Evolutionary conservation across 2,797 vertebrate species (phyloP).

Genomic region (Nasua narica): DNA sequence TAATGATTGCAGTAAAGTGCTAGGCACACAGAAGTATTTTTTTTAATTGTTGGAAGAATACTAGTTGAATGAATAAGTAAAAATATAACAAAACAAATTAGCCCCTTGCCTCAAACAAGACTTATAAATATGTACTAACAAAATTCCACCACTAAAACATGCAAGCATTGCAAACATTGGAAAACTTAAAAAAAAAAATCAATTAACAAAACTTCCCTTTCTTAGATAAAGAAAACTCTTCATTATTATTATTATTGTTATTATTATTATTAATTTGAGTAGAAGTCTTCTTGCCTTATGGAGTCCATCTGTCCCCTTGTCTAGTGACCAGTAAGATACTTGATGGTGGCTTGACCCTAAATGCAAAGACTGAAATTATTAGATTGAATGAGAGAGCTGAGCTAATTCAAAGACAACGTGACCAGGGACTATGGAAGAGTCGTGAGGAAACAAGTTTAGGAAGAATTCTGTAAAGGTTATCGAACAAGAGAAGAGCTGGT

Average conservation of each 20-base stretch:
- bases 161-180: not conserved
- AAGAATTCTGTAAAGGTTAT: not conserved
- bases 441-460: not conserved
- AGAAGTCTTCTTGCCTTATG: not conserved
- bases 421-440: not conserved
- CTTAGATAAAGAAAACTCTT: not conserved
- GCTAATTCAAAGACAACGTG: not conserved
- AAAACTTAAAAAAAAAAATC: conserved; percentile 23
- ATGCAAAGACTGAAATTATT: conserved; percentile 2
- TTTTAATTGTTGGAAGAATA: not conserved
- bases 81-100: not conserved
- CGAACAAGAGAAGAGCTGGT: not conserved
- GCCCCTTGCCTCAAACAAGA: not conserved
- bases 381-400: not conserved
- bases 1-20: not conserved
- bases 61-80: not conserved
- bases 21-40: not conserved
- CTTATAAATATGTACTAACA: not conserved
- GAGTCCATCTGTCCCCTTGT: not conserved
- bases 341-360: not conserved
- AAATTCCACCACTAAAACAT: not conserved
- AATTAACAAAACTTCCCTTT: not conserved
- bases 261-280: not conserved
- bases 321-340: not conserved
- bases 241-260: not conserved